These are phyloP conservation scores for Hemithea aestivaria DNA, from an alignment of 2,888 invertebrate species.

Conservation along the genomic window DNA sequence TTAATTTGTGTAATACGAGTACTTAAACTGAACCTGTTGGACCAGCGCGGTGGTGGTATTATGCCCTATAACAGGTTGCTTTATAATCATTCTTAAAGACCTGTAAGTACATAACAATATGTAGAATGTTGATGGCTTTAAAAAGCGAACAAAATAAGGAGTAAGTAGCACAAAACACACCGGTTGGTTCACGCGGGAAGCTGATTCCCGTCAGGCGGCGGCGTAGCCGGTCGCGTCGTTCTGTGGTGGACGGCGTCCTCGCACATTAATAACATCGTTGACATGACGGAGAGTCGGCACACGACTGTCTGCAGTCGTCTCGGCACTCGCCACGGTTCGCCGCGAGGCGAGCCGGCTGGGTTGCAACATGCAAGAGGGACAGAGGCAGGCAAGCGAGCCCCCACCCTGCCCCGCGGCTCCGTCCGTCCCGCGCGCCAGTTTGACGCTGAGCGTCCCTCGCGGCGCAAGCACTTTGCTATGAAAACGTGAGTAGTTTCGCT, in stretches of 20 bases:
- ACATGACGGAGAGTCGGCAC: slow-evolving; percentile 28
- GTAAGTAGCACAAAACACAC: too few species aligned
- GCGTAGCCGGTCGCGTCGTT: slow-evolving; percentile 1
- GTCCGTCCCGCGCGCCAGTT: slow-evolving; percentile 61
- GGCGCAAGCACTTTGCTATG: slow-evolving; percentile 62
- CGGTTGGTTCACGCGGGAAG: too few species aligned
- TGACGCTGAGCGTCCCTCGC: slow-evolving; percentile 72
- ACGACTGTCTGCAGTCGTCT: slow-evolving; percentile 37
- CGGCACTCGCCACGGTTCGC: slow-evolving; percentile 42
- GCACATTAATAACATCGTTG: slow-evolving; percentile 31
- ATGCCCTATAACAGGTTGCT: too few species aligned
- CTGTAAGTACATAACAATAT: too few species aligned
- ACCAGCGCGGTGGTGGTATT: too few species aligned
- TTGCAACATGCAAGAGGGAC: slow-evolving; percentile 70
- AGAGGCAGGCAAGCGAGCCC: slow-evolving; percentile 60
- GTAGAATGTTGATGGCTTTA: too few species aligned
- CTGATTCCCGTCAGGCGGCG: too few species aligned
- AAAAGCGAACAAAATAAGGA: too few species aligned
- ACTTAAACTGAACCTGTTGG: too few species aligned
- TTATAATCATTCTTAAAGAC: too few species aligned
- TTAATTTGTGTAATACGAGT: too few species aligned
- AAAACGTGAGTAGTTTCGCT: slow-evolving; percentile 42
- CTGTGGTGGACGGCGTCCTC: slow-evolving; percentile 14
- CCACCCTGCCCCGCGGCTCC: slow-evolving; percentile 58
- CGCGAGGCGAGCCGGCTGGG: slow-evolving; percentile 59